A percentile compares a stretch with the other conserved stretches of the same genome.
Conservation (phyloP, 2,888 invertebrate genomes). For the Leptogaster cylindrica region DNA sequence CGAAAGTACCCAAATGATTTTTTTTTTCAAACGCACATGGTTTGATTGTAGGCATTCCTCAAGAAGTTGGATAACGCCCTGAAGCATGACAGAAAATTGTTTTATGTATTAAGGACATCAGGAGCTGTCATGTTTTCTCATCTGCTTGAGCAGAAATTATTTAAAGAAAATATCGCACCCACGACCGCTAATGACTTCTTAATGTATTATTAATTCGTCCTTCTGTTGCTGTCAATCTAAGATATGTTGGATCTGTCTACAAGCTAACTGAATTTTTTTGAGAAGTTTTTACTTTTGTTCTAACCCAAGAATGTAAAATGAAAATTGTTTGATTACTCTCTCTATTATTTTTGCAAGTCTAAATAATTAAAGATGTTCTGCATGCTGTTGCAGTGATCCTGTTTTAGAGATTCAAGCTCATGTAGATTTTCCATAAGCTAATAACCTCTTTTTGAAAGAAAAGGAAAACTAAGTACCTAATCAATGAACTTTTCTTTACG, state of each 20-base stretch:
- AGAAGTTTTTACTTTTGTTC: no score
- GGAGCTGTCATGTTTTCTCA: constrained; percentile 40
- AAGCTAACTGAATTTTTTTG: no score
- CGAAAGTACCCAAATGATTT: constrained; percentile 15
- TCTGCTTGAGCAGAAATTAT: constrained; percentile 2
- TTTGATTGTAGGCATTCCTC: constrained; percentile 1
- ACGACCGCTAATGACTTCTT: constrained; percentile 46
- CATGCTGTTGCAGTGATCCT: no score
- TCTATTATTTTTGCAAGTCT: no score
- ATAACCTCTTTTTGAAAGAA: no score
- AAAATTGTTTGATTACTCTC: no score
- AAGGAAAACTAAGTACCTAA: no score
- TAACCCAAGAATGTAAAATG: no score
- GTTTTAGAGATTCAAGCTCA: no score
- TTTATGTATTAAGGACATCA: constrained; percentile 42
- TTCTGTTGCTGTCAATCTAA: constrained; percentile 44
- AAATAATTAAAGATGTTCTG: no score
- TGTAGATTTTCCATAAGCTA: no score
- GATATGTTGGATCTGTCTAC: no score
- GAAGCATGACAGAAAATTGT: constrained; percentile 44
- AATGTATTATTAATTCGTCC: constrained; percentile 48
- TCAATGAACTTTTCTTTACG: constrained; percentile 26
- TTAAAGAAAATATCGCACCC: neutral
- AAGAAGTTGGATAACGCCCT: constrained; percentile 32
- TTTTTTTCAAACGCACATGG: neutral